phyloP scores from a whole-genome alignment of 2,113 vertebrate genomes.

The Paracanthobrama guichenoti region DNA sequence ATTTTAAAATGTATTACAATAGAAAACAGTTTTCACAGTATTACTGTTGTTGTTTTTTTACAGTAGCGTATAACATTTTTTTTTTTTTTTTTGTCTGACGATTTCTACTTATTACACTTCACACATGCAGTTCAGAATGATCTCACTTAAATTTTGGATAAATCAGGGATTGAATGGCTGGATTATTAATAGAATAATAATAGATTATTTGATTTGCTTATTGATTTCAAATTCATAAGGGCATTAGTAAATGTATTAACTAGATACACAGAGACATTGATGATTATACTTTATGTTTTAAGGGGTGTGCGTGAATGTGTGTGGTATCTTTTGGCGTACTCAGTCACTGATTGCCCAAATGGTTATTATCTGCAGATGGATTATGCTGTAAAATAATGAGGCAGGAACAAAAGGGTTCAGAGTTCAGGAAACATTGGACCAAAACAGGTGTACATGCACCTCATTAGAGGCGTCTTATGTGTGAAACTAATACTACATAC shows the following conservation, averaged over 20 bases:
- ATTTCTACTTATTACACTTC: neutral
- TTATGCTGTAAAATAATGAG: constrained; percentile 26
- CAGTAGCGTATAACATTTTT: no score
- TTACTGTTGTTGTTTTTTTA: no score
- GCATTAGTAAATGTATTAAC: neutral
- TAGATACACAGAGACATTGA: neutral
- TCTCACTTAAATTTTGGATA: neutral
- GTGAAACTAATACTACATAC: neutral
- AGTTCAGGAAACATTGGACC: no score
- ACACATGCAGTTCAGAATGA: neutral
- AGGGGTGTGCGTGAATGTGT: neutral
- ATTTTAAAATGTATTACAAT: no score
- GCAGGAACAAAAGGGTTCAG: neutral
- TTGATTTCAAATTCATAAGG: neutral
- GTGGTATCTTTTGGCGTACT: neutral
- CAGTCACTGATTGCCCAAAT: constrained; percentile 3
- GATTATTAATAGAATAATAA: neutral
- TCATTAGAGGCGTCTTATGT: neutral
- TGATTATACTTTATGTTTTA: neutral
- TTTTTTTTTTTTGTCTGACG: neutral
- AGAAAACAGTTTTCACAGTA: no score
- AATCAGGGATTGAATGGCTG: neutral
- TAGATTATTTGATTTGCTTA: neutral
- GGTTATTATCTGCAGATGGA: constrained; percentile 6
- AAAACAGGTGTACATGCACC: no score